Conservation (phyloP, 2,888 invertebrate genomes). For the Hirtodrosophila alboralis region DNA sequence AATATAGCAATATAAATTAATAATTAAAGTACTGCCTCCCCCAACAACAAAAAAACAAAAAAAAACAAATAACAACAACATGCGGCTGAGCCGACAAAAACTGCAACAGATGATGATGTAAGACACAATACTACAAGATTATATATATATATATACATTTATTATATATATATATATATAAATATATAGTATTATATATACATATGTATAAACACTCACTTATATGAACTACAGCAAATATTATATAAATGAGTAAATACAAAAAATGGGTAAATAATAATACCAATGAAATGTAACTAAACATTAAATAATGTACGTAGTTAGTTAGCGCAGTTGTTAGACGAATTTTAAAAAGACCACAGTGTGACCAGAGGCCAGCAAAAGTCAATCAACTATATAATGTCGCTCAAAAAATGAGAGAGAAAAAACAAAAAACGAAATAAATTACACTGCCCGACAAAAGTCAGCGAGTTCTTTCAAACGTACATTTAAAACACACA, state of each 20-base stretch:
- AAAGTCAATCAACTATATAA: slow-evolving; percentile 49
- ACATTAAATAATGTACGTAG: slow-evolving; percentile 20
- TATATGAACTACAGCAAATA: neutral
- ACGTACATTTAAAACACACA: no score
- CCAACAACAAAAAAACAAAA: no score
- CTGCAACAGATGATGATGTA: slow-evolving; percentile 25
- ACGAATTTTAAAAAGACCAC: slow-evolving; percentile 42
- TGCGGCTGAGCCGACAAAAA: slow-evolving; percentile 60
- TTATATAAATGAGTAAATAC: slow-evolving; percentile 9
- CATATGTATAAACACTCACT: no score
- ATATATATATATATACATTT: slow-evolving; percentile 27
- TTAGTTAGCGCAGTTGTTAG: slow-evolving; percentile 37
- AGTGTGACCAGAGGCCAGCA: slow-evolving; percentile 48
- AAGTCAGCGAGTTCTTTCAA: no score
- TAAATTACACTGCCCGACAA: no score
- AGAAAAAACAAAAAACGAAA: no score
- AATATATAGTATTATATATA: neutral
- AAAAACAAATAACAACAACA: no score
- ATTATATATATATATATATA: slow-evolving; percentile 20
- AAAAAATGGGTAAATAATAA: slow-evolving; percentile 3
- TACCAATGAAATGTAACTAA: slow-evolving; percentile 3
- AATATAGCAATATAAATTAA: slow-evolving; percentile 46
- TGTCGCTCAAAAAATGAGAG: slow-evolving; percentile 39
- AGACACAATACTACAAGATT: slow-evolving; percentile 44
- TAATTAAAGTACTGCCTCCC: slow-evolving; percentile 50